Evolutionary conservation across 2,113 vertebrate species (phyloP), one percentile per base, ranked within the genome.

Genomic region (Indicator maculatus): DNA sequence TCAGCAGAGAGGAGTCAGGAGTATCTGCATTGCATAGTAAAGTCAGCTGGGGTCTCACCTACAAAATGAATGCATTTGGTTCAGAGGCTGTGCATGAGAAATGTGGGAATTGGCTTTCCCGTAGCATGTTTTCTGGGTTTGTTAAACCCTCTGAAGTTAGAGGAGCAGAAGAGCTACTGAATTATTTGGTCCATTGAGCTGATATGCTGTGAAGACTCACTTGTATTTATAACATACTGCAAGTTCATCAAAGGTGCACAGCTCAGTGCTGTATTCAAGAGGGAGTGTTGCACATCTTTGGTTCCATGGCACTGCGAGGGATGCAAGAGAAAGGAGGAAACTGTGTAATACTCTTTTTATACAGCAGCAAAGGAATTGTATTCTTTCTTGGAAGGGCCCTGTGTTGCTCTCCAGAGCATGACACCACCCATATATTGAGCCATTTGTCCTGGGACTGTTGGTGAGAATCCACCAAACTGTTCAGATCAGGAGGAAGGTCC

Each of bases 291-390:
- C 1, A 0, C 1, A 6, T 15, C 53, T 71, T 31, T 2, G 0
- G 14, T 30, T 76, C 67, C 13, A 4, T 0, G 0, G 30, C 79
- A 27, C 56, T 3, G 0, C 0, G 2, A 52, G 58, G n/a, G 30
- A 26, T 26, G 30, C 28, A 16, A 50, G 31, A 50, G 59, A 36
- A n/a, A 55, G 66, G 78, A 82, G 30, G 23, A 63, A 84, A 19
- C 52, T 30, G 13, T 30, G 13, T 53, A 38, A 16, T 7, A 12
- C 31, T n/a, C 59, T 36, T 60, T 30, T 60, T 30, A 44, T 5
- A 30, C 8, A 55, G 70, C 66, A 75, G 16, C n/a, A 50, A 33
- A 69, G 11, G 38, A 63, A 47, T 64, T 55, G 11, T 7, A 3
- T 31, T 59, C 16, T 71, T 67, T 91, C 53, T 66, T 58, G 60